Evolutionary conservation across 2,797 vertebrate genomes (phyloP).

Genomic region (Synanceia verrucosa): DNA sequence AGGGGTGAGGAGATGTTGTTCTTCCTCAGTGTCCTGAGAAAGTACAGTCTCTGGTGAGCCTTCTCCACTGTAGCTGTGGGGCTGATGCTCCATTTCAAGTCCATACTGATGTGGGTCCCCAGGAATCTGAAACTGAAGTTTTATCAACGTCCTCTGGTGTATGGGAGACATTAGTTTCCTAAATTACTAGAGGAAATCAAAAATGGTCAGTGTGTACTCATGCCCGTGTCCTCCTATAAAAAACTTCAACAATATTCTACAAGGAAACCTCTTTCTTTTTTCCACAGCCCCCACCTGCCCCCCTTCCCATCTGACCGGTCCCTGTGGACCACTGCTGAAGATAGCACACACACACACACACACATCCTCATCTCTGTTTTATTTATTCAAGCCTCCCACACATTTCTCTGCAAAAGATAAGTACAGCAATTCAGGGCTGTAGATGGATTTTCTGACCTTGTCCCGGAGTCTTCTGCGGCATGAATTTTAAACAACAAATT

Average conservation of each 20-base stretch:
- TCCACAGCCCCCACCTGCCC: not conserved
- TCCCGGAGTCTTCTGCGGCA: conserved; percentile 28
- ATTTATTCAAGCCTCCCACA: conserved; percentile 65
- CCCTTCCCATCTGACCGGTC: conserved; percentile 31
- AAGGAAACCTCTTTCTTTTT: not conserved
- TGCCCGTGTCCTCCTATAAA: not conserved
- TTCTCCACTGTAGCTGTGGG: too few relatives aligned
- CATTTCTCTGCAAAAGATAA: conserved; percentile 49
- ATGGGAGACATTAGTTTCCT: too few relatives aligned
- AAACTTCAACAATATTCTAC: not conserved
- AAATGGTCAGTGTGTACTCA: not conserved
- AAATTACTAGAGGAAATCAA: conserved; percentile 4
- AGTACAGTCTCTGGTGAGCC: too few relatives aligned
- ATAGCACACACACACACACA: conserved; percentile 28
- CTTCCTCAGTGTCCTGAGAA: too few relatives aligned
- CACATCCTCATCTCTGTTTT: conserved; percentile 51
- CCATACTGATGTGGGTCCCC: too few relatives aligned
- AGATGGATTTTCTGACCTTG: conserved; percentile 61
- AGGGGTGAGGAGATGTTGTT: too few relatives aligned
- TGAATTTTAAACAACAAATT: conserved; percentile 60
- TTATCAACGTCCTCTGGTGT: too few relatives aligned
- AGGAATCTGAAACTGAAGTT: too few relatives aligned
- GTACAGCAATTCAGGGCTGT: conserved; percentile 25
- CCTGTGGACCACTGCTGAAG: conserved; percentile 41
- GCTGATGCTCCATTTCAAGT: too few relatives aligned